Percentiles rank a stretch among this genome's conserved stretches.
Evolutionary conservation across 1,140 invertebrate species (phyloP).

Genomic region (Temnothorax curvispinosus): DNA sequence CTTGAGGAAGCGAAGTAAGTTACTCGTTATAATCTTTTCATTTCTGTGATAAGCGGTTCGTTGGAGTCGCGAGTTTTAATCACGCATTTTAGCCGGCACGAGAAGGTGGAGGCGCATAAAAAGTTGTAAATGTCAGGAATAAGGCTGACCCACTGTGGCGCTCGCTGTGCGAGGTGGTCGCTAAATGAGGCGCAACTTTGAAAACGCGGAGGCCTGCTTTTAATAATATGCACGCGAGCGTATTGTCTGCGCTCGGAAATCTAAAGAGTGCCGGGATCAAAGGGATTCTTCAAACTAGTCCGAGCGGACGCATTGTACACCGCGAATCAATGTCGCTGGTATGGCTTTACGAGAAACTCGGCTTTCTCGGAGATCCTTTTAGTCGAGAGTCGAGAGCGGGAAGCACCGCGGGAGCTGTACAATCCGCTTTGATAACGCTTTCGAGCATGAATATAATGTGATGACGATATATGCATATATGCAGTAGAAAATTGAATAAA

Average conservation of each 20-base stretch:
- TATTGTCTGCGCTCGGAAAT: conserved; percentile 46
- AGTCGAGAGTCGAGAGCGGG: background rate
- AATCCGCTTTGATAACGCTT: conserved; percentile 16
- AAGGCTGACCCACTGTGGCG: conserved; percentile 28
- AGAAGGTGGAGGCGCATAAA: background rate
- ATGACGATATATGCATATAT: background rate
- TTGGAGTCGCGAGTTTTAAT: background rate
- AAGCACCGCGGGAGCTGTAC: background rate
- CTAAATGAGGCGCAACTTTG: conserved; percentile 39
- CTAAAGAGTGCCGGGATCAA: conserved; percentile 40
- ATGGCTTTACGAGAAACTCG: conserved; percentile 41
- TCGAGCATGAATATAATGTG: background rate
- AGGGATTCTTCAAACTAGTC: conserved; percentile 49
- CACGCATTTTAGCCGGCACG: background rate
- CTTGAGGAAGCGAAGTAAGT: background rate
- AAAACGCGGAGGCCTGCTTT: conserved; percentile 24
- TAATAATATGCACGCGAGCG: conserved; percentile 46
- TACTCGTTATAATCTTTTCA: conserved; percentile 10
- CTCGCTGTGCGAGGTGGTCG: background rate
- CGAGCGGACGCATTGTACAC: conserved; percentile 47
- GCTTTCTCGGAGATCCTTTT: conserved; percentile 33
- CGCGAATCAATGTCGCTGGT: conserved; percentile 48
- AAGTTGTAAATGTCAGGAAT: conserved; percentile 32
- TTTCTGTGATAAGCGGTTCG: conserved; percentile 18
- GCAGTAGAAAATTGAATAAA: background rate